Evolutionary conservation across 2,888 invertebrate species (phyloP).

Genomic region (Leptinotarsa juncta): DNA sequence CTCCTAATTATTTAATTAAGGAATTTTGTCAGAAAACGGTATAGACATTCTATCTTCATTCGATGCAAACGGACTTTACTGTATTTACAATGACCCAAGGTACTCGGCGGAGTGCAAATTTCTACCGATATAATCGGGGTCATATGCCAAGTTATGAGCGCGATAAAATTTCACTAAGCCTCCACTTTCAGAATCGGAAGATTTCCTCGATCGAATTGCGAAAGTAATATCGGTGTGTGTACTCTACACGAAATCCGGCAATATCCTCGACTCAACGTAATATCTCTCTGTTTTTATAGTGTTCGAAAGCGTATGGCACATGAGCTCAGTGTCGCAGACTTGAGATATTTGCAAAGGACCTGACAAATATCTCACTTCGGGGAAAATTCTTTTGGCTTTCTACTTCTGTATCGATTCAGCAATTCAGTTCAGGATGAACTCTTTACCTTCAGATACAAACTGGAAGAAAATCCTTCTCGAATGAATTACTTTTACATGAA

Average conservation of each 20-base stretch:
- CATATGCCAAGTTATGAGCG: conserved; percentile 36
- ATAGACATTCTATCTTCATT: not conserved
- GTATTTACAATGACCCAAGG: not conserved
- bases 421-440: too few species aligned
- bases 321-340: conserved; percentile 15
- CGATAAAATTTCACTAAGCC: conserved; percentile 48
- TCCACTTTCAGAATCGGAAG: conserved; percentile 39
- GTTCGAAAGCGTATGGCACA: conserved; percentile 55
- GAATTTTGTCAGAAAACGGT: too few species aligned
- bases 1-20: too few species aligned
- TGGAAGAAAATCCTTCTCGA: too few species aligned
- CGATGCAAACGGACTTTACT: not conserved
- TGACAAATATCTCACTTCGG: too few species aligned
- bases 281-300: conserved; percentile 60
- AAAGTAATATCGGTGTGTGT: conserved; percentile 61
- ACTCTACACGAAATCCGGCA: conserved; percentile 59
- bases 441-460: too few species aligned
- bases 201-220: conserved; percentile 56
- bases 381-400: too few species aligned
- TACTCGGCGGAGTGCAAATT: not conserved
- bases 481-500: too few species aligned
- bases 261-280: conserved; percentile 56
- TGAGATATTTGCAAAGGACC: not conserved
- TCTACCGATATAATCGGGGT: conserved; percentile 28
- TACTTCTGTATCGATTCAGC: too few species aligned